Base-by-base conservation (phyloP, 2,113 vertebrate genomes). In the Ammodytes marinus region DNA sequence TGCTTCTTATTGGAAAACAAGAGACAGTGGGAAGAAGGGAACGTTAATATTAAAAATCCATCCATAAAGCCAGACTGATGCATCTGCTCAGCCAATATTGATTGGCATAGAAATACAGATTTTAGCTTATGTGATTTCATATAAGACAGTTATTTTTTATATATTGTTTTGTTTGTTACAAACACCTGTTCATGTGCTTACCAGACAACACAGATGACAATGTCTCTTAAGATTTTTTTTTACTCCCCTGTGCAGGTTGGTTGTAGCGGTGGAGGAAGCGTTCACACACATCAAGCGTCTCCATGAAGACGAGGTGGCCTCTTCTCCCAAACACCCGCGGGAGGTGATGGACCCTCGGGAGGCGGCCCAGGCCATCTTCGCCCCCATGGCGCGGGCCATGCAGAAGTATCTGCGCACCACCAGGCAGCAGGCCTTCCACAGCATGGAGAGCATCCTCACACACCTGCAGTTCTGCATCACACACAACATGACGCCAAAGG, bases 381-480 rank as follows among this genome's bases (percentile, higher is more conserved):
- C 98, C 7, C 98, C 98, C 55, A 99, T 99, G 98, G 98, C 98
- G 0, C 94, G 98, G 0, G 97, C 98, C 94, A 98, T 99, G 98
- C 98, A 99, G 95, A 99, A 99, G 55, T 99, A 98, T 93, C 95
- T 99, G 64, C 93, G 98, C 0, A 98, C 97, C 78, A 99, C 98
- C 5, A 95, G 97, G 57, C 98, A 99, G 92, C 98, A 99, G 94
- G 97, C 97, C 10, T 99, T 96, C 93, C 98, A 99, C 95, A 98
- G 96, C 89, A 99, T 99, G 98, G 98, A 99, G 96, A 98, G 98
- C 96, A 99, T 99, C 93, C 95, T 99, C 61, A 96, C 97, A 37
- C 98, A 99, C 93, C 95, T 99, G 4, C 97, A 99, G 90, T 99
- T 99, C 95, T 99, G 98, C 94, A 98, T 99, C 95, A 99, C 98